These are phyloP conservation scores for Trisateles emortualis DNA, from an alignment of 2,888 invertebrate genomes.

Conservation along the genomic window DNA sequence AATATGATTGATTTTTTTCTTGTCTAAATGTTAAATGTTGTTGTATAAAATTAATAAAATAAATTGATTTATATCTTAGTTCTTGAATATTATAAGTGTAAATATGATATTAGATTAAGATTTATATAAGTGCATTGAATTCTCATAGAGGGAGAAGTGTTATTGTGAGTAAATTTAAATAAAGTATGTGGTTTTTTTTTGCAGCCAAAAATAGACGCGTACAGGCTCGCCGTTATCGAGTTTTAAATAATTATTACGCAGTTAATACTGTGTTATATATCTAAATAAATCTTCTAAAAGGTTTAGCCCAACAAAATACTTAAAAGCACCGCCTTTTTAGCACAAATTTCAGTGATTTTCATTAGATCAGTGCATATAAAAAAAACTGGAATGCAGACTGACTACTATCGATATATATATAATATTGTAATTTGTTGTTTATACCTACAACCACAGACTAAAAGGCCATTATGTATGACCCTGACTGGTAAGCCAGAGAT, in stretches of 20 bases:
- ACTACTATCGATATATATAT: too few species aligned
- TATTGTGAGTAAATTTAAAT: not conserved
- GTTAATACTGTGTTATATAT: not conserved
- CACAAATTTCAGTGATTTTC: too few species aligned
- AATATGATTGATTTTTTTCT: constrained; percentile 35
- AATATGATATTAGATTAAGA: not conserved
- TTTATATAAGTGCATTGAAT: not conserved
- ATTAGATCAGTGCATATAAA: too few species aligned
- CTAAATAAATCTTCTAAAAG: too few species aligned
- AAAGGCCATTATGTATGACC: too few species aligned
- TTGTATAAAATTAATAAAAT: not conserved
- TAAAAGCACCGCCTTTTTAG: too few species aligned
- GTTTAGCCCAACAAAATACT: too few species aligned
- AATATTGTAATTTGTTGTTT: too few species aligned
- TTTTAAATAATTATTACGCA: not conserved
- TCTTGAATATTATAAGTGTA: not conserved
- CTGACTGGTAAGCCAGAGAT: too few species aligned
- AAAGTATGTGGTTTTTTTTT: not conserved
- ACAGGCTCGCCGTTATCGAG: not conserved
- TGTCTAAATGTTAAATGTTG: too few species aligned
- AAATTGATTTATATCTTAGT: not conserved
- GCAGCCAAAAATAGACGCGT: not conserved
- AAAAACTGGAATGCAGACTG: too few species aligned
- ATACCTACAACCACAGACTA: too few species aligned
- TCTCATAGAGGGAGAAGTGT: not conserved